These are phyloP conservation scores for Alces alces DNA, from an alignment of 2,113 vertebrate genomes.

Conservation along the genomic window DNA sequence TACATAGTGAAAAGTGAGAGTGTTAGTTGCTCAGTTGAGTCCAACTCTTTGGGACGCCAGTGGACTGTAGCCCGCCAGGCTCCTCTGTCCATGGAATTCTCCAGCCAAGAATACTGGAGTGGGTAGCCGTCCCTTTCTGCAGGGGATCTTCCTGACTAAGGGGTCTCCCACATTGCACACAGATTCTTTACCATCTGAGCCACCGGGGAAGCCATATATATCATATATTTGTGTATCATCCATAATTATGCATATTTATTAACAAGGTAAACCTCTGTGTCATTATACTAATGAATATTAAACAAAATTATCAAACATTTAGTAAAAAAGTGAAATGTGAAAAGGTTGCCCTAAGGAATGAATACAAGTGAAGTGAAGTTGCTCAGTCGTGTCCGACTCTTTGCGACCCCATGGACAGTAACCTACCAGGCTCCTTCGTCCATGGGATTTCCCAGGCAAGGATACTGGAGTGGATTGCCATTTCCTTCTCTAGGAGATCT, in stretches of 20 bases:
- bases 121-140: neutral
- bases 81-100: neutral
- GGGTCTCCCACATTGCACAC: neutral
- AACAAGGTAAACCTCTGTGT: neutral
- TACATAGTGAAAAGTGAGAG: neutral
- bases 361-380: neutral
- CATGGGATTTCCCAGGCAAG: no score
- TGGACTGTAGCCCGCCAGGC: neutral
- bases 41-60: neutral
- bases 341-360: neutral
- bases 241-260: neutral
- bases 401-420: no score
- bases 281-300: neutral
- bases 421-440: no score
- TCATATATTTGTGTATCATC: neutral
- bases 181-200: neutral
- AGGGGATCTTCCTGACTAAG: neutral
- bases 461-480: no score
- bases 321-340: neutral
- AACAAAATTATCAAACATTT: neutral
- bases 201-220: neutral
- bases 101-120: neutral
- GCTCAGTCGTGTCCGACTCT: no score
- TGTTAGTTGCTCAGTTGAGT: rapidly evolving
- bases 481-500: no score